Evolutionary conservation across 2,888 invertebrate genomes (phyloP), one percentile per base, ranked within the genome.

Genomic region (Trisateles emortualis): DNA sequence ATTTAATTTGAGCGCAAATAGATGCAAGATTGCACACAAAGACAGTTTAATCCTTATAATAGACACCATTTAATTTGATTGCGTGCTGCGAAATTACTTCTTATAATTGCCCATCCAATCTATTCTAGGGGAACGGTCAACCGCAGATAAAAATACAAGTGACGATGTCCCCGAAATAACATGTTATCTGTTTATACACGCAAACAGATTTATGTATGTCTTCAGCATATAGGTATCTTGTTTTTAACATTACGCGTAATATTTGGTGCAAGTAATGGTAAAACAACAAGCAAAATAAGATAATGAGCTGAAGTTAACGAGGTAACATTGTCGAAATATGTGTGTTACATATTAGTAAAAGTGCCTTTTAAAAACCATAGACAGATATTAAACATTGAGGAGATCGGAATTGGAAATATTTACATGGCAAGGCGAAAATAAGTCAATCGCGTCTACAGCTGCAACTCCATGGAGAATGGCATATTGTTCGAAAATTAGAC

Each of bases 401-500:
- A 35, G 35, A 43, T 17, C n/a, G n/a, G 11, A 42, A 53, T 36
- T 39, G 6, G 33, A 13, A 43, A 9, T 35, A 68, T 51, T 50
- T 50, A 52, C 52, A 53, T 13, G 51, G 9, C 33, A 24, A 52
- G 35, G 52, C 50, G 38, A 52, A 52, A n/a, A n/a, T n/a, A n/a
- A n/a, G n/a, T n/a, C n/a, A n/a, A 14, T 33, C 29, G 32, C 50
- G 50, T 64, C 52, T 52, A 50, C 66, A 68, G 41, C 36, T 51
- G 46, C 16, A n/a, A n/a, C n/a, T n/a, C n/a, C n/a, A n/a, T 43
- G 59, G 58, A 73, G 69, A 58, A 61, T 68, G 68, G 47, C 30
- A 32, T 67, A 69, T 68, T 63, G 66, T 73, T 66, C 66, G 67
- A 78, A 79, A 76, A 64, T 76, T 42, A 57, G 81, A 83, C 82